Base-by-base conservation (phyloP, 2,113 vertebrate genomes). In the Pseudonaja textilis region DNA sequence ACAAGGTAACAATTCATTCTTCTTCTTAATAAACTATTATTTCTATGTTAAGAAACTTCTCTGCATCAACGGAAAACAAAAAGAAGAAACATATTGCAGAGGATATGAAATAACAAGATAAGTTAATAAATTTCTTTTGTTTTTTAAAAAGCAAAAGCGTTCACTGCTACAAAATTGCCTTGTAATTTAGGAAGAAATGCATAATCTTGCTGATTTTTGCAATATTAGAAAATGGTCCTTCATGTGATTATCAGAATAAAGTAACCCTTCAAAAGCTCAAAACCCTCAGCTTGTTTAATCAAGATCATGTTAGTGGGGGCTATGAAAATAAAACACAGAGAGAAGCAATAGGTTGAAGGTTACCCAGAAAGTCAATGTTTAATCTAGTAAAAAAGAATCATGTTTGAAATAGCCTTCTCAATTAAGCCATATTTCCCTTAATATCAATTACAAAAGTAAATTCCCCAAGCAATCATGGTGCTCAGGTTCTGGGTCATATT, bases 161-260 rank as follows among this genome's bases (percentile, higher is more conserved):
- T 69, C 12, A 88, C 20, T 88, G 50, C 14, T 92, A 26, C 47
- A 74, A 61, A 88, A 52, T 26, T 92, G n/a, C 9, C 47, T 50
- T 69, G n/a, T 29, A 34, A 50, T 74, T 92, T 47, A 69, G 29
- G 47, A 64, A 64, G 57, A 64, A 64, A 92, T 87, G 47, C 6
- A 45, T 87, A 50, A 92, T 85, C 91, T 91, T 57, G 57, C 61
- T 45, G 42, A 91, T 91, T 47, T 89, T 87, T 59, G 20, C n/a
- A 42, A 61, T 87, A 39, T 88, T 74, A 52, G n/a, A 29, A 92
- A 92, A 88, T 69, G 34, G 4, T 16, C 50, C 10, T 42, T 55
- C 50, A 88, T 57, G 85, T 89, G 59, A 92, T 55, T 55, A 20
- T 69, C 34, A 88, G 87, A 64, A 29, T 64, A 56, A 89, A 92